Percentiles rank a stretch among this genome's conserved stretches.
These are phyloP conservation scores for Neoscelio sp. DNA, from an alignment of 2,888 invertebrate genomes.

Conservation along the genomic window DNA sequence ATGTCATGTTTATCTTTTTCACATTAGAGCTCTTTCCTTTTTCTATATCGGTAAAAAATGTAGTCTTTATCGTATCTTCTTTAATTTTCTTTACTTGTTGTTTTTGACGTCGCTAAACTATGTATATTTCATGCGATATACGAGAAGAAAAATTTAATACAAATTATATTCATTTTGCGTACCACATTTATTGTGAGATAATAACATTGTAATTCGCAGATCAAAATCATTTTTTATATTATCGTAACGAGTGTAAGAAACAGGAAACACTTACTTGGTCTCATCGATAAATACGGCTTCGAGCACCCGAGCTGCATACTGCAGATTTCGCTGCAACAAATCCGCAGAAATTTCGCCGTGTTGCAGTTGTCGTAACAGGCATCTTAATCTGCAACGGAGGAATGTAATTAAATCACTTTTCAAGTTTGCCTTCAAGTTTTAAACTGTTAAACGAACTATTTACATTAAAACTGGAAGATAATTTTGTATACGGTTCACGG, in stretches of 20 bases:
- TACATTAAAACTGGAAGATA: constrained; percentile 15
- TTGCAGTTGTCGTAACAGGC: constrained; percentile 94
- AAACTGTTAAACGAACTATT: constrained; percentile 11
- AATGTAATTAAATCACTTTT: constrained; percentile 14
- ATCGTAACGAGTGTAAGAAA: constrained; percentile 12
- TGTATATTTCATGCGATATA: neutral
- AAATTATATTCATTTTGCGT: constrained; percentile 3
- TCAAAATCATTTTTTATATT: constrained; percentile 41
- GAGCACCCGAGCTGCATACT: constrained; percentile 96
- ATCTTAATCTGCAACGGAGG: constrained; percentile 90
- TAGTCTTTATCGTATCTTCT: neutral
- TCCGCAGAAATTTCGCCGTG: constrained; percentile 94
- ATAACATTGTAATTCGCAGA: constrained; percentile 21
- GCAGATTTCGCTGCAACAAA: constrained; percentile 95
- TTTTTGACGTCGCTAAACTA: neutral
- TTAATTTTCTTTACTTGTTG: neutral
- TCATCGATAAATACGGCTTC: constrained; percentile 97
- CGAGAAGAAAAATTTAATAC: neutral
- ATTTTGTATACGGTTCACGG: neutral
- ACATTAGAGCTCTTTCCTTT: neutral
- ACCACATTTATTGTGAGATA: constrained; percentile 21
- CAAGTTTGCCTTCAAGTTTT: constrained; percentile 19
- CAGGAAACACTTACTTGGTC: constrained; percentile 89
- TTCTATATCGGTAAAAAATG: no score
- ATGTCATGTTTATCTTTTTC: neutral